A percentile compares a stretch with the other conserved stretches of the same genome.
phyloP scores from a whole-genome alignment of 2,113 vertebrate species.

The Ammodramus savannarum region DNA sequence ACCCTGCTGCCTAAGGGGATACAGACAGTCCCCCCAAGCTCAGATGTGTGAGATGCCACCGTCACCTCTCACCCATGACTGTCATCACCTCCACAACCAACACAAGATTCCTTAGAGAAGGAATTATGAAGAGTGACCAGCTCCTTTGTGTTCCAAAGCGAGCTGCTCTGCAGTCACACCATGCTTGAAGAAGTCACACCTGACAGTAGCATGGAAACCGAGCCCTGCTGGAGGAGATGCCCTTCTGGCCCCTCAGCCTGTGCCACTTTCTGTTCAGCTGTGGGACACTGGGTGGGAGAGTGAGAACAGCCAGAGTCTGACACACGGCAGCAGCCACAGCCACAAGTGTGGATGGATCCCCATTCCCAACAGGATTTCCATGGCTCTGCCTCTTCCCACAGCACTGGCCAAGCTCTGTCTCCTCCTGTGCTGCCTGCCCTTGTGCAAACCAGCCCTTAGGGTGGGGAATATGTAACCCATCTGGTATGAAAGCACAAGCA shows the following conservation, averaged over 20 bases:
- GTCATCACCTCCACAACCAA: rapidly evolving
- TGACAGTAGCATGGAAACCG: not conserved
- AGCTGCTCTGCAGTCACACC: not conserved
- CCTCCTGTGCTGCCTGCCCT: not conserved
- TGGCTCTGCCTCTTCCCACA: rapidly evolving
- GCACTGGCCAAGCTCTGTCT: not conserved
- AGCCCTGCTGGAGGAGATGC: rapidly evolving
- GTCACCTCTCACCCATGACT: not conserved
- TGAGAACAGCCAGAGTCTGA: not conserved
- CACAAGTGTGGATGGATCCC: not conserved
- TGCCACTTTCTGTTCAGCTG: not conserved
- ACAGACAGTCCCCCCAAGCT: not conserved
- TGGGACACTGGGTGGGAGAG: not conserved
- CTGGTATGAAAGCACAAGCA: not conserved
- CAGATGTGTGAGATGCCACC: not conserved
- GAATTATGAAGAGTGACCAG: not conserved
- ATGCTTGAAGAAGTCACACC: not conserved
- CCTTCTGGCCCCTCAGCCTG: not conserved
- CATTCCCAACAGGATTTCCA: rapidly evolving
- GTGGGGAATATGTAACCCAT: not conserved
- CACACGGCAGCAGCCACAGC: rapidly evolving
- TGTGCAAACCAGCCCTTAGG: not conserved
- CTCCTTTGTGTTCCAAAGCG: rapidly evolving
- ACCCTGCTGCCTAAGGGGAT: not conserved
- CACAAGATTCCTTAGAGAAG: not conserved